These are phyloP conservation scores for Tragelaphus scriptus DNA, from an alignment of 2,113 vertebrate species.

Conservation along the genomic window DNA sequence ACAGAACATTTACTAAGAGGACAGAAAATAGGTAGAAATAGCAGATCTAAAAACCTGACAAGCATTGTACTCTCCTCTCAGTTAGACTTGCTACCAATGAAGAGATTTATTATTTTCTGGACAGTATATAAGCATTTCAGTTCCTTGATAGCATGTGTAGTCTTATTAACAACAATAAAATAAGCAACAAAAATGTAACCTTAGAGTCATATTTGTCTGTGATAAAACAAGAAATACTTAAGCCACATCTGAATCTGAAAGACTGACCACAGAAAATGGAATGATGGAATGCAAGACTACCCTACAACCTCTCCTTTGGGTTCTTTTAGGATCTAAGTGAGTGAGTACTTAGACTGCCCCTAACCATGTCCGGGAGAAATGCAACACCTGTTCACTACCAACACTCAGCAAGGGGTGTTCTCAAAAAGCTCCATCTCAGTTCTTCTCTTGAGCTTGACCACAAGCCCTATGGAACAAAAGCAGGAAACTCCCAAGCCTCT, in stretches of 20 bases:
- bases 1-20: neutral
- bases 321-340: neutral
- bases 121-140: neutral
- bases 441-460: neutral
- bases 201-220: neutral
- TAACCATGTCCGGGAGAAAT: neutral
- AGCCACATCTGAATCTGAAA: neutral
- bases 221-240: neutral
- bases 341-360: neutral
- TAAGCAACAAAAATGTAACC: neutral
- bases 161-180: neutral
- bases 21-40: neutral
- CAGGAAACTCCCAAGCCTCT: neutral
- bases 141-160: no score
- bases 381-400: neutral
- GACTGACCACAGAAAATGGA: neutral
- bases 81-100: neutral
- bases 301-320: neutral
- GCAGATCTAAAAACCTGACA: neutral
- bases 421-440: neutral
- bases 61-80: neutral
- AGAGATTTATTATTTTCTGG: neutral
- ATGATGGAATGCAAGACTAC: neutral
- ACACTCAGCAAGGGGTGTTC: neutral
- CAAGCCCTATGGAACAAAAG: neutral